Evolutionary conservation across 2,888 invertebrate genomes (phyloP), one percentile per base, ranked within the genome.

Genomic region (Hyposoter dolosus): DNA sequence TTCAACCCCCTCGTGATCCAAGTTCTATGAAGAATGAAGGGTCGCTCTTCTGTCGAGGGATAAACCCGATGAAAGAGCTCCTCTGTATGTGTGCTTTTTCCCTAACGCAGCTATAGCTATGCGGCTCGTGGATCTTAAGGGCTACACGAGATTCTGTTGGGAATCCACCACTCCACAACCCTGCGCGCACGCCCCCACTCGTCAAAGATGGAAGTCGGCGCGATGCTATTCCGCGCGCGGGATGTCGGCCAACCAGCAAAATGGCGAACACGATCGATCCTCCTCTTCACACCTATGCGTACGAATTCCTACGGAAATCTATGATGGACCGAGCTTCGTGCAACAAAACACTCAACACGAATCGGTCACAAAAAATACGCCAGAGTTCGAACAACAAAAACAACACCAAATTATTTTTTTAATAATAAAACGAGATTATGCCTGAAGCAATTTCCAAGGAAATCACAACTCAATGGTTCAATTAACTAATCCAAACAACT

Each of bases 191-290:
- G 80, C 80, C 80, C 50, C 45, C 65, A 50, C 71, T 3, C 69
- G 83, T 23, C 76, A 79, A 84, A 86, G 83, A 88, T 86, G 86
- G 88, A 83, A 74, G 86, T 83, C 72, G 74, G 68, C 69, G 84
- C 60, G 79, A 84, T 74, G 85, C 85, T 83, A 83, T 76, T 71
- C 72, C 78, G 76, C 85, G 83, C 84, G 83, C 84, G 89, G 90
- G 89, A 90, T 90, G 89, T 89, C 91, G 95, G 87, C 84, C 88
- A 88, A 87, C 88, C 88, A 79, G 89, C 92, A 92, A 93, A 93
- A 93, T 93, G 93, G 93, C 93, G 93, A 91, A 81, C 92, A 90
- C 80, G 74, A 66, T 74, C 81, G 74, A 82, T 82, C 80, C 56
- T n/a, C 32, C 32, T 32, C 17, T 19, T 69, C 19, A 32, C 35